Conservation (phyloP, 2,113 vertebrate genomes). For the Aegithalos caudatus region DNA sequence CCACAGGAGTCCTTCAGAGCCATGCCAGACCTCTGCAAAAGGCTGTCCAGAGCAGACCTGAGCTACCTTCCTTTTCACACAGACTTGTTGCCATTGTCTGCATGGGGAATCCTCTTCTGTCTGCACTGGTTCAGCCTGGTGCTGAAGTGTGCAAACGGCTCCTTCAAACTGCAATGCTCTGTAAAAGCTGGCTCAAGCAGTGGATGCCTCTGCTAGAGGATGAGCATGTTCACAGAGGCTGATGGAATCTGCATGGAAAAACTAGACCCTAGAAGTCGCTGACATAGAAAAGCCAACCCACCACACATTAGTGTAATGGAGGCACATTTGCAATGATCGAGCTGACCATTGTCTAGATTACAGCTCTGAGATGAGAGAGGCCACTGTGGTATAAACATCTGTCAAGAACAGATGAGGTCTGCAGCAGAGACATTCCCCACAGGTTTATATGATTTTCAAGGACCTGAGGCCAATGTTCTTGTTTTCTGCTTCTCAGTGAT, state of each 20-base stretch:
- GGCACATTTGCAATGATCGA: not conserved
- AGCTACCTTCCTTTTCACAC: not conserved
- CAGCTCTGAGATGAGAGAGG: not conserved
- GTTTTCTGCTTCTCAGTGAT: not conserved
- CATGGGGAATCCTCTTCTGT: not conserved
- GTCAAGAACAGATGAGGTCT: not conserved
- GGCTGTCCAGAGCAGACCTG: not conserved
- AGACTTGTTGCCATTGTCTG: not conserved
- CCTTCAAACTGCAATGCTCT: not conserved
- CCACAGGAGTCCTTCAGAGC: not conserved
- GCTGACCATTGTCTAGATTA: not conserved
- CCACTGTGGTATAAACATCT: conserved; percentile 15
- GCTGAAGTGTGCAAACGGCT: rapidly evolving
- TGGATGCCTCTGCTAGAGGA: not conserved
- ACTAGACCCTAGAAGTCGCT: not conserved
- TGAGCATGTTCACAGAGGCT: not conserved
- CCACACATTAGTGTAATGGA: not conserved
- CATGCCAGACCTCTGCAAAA: not conserved
- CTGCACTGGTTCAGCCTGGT: not conserved
- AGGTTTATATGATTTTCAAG: conserved; percentile 36
- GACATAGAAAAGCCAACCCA: not conserved
- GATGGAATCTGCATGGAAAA: not conserved
- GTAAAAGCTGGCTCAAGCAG: not conserved
- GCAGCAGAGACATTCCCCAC: not conserved
- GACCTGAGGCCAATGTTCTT: not conserved